These are phyloP conservation scores for Erannis defoliaria DNA, from an alignment of 2,888 invertebrate genomes.

Conservation along the genomic window DNA sequence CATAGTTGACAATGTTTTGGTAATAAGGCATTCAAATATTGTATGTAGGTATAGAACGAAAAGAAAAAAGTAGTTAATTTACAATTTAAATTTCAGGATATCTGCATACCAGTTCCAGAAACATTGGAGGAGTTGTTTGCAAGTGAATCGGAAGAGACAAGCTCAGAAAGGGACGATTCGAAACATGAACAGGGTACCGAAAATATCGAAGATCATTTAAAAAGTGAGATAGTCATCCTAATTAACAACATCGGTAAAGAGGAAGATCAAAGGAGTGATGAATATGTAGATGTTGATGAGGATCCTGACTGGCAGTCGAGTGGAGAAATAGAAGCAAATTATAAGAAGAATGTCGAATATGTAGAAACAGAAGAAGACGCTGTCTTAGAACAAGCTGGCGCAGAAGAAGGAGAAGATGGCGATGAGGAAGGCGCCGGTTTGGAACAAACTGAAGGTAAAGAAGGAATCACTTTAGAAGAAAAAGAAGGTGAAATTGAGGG, in stretches of 20 bases:
- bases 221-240: constrained; percentile 12
- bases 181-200: neutral
- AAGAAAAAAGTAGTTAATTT: neutral
- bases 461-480: neutral
- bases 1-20: constrained; percentile 64
- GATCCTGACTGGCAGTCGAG: neutral
- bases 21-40: constrained; percentile 44
- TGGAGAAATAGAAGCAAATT: constrained; percentile 4
- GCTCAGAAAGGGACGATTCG: neutral
- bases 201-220: constrained; percentile 16
- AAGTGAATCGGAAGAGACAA: constrained; percentile 5
- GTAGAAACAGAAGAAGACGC: neutral
- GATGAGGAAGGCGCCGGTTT: neutral
- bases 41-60: neutral
- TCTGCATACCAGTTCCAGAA: constrained; percentile 16
- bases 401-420: neutral
- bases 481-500: neutral
- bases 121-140: neutral
- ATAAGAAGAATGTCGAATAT: neutral
- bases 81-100: constrained; percentile 22
- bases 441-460: constrained; percentile 1
- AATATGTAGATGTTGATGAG: constrained; percentile 21
- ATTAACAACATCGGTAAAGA: constrained; percentile 17
- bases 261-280: neutral
- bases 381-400: neutral